Evolutionary conservation across 2,797 vertebrate species (phyloP).

Genomic region (Pteronotus mesoamericanus): DNA sequence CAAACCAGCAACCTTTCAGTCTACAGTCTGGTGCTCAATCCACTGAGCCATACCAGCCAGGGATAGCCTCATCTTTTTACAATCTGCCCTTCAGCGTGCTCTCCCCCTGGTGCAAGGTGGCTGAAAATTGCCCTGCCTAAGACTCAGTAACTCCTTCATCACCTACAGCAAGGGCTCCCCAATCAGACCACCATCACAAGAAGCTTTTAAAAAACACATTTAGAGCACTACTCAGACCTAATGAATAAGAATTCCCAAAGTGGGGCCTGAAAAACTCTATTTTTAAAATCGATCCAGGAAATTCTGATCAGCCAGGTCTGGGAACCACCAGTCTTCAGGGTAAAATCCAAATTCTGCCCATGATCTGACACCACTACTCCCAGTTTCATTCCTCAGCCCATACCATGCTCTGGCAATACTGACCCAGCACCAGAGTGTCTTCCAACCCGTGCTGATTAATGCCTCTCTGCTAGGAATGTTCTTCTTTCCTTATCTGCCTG

Average conservation of each 20-base stretch:
- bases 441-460: not conserved
- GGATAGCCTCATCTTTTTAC: not conserved
- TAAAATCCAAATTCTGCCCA: not conserved
- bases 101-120: not conserved
- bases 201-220: not conserved
- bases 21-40: not conserved
- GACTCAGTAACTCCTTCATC: not conserved
- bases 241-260: not conserved
- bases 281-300: not conserved
- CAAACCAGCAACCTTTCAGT: not conserved
- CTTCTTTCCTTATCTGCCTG: not conserved
- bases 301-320: not conserved
- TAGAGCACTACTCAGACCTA: not conserved
- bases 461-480: not conserved
- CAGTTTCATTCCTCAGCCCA: not conserved
- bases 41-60: too few species aligned
- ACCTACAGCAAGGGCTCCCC: not conserved
- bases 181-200: not conserved
- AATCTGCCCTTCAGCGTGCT: not conserved
- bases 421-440: not conserved
- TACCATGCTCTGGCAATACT: not conserved
- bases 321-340: not conserved
- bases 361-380: not conserved
- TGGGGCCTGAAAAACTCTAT: not conserved
- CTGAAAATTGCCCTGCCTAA: not conserved